Conservation (phyloP, 2,888 invertebrate genomes). For the Acronicta psi region DNA sequence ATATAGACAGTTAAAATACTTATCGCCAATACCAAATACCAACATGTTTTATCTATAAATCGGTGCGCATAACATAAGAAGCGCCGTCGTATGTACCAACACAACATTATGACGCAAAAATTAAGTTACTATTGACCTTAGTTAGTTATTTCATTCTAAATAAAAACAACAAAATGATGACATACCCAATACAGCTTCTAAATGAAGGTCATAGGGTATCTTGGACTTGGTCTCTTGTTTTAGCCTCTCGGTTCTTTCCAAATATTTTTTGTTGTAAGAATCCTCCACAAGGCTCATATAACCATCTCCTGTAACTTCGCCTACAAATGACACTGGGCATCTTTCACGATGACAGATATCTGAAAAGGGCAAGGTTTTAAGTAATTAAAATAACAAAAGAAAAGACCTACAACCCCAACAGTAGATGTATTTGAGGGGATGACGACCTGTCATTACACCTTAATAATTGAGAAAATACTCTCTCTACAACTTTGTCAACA, state of each 20-base stretch:
- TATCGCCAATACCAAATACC: constrained; percentile 27
- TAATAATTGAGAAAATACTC: too few relatives aligned
- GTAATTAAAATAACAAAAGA: background rate
- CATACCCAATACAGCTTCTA: constrained; percentile 95
- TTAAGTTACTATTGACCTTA: constrained; percentile 32
- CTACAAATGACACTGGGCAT: constrained; percentile 97
- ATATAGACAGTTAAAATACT: constrained; percentile 22
- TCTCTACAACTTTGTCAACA: too few relatives aligned
- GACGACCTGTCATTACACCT: too few relatives aligned
- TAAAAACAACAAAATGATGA: constrained; percentile 13
- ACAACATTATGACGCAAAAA: constrained; percentile 44
- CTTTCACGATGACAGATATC: constrained; percentile 95
- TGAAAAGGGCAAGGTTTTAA: constrained; percentile 56
- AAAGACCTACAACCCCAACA: too few relatives aligned
- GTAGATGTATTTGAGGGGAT: too few relatives aligned
- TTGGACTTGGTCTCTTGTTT: constrained; percentile 77
- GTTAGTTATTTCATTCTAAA: constrained; percentile 13
- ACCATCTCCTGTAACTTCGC: constrained; percentile 96
- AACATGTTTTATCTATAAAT: constrained; percentile 26
- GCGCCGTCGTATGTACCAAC: background rate
- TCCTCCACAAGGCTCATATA: constrained; percentile 92
- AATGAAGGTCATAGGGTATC: constrained; percentile 95
- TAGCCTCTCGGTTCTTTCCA: constrained; percentile 75
- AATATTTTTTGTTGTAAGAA: constrained; percentile 78
- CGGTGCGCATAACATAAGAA: constrained; percentile 16